Conservation (phyloP, 1,140 invertebrate genomes). For the Rhysida immarginata region DNA sequence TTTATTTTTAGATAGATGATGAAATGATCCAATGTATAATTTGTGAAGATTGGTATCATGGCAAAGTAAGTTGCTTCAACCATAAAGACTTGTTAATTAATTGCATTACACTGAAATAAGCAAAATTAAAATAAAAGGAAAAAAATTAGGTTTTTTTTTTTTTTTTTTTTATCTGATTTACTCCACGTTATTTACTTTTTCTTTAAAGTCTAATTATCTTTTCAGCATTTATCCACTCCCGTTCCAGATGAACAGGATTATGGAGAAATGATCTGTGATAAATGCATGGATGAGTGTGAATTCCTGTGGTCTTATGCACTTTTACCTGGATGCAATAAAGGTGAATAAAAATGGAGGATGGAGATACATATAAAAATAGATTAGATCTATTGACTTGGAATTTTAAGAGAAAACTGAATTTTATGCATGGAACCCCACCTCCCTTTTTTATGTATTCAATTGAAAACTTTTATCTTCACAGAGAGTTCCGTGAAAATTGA, state of each 20-base stretch:
- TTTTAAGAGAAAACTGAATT: no score
- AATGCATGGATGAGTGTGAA: constrained; percentile 49
- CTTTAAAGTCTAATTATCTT: no score
- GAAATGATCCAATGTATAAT: constrained; percentile 93
- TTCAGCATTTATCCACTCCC: constrained; percentile 46
- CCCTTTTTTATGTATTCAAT: no score
- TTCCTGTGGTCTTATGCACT: constrained; percentile 56
- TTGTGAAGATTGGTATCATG: constrained; percentile 98
- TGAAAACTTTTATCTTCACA: no score
- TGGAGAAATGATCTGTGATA: constrained; percentile 49
- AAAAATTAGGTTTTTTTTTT: no score
- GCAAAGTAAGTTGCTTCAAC: constrained; percentile 31
- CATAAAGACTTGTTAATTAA: neutral
- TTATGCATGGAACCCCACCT: no score
- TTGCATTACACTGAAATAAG: neutral
- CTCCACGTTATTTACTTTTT: no score
- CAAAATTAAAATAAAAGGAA: neutral
- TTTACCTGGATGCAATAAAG: no score
- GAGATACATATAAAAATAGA: no score
- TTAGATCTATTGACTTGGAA: no score
- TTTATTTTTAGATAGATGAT: constrained; percentile 41
- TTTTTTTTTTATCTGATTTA: constrained; percentile 3
- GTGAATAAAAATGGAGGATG: no score
- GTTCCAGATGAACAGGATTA: constrained; percentile 38
- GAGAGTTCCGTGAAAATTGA: no score